Conservation (phyloP, 1,140 invertebrate genomes). For the Nymphalis io region DNA sequence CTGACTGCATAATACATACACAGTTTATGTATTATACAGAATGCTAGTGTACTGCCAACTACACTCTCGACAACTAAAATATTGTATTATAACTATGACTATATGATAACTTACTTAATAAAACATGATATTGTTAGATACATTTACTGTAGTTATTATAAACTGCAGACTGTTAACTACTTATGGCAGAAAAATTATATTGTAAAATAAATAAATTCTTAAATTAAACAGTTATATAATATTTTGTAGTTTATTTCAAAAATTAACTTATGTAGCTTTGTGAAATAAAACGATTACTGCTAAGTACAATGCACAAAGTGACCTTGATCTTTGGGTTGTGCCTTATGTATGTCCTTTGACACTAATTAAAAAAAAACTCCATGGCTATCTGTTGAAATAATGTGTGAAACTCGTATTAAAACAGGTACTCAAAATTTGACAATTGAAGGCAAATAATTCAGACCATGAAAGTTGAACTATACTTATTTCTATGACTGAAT, state of each 20-base stretch:
- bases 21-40: neutral
- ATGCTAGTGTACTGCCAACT: neutral
- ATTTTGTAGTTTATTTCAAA: conserved; percentile 1
- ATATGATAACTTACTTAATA: neutral
- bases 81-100: neutral
- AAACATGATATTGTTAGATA: neutral
- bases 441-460: neutral
- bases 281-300: neutral
- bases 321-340: conserved; percentile 2
- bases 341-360: neutral
- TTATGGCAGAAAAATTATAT: conserved; percentile 63
- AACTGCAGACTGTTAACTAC: conserved; percentile 42
- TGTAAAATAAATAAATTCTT: conserved; percentile 39
- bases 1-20: no score
- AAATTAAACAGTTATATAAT: neutral
- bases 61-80: no score
- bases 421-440: neutral
- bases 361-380: neutral
- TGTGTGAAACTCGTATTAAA: neutral
- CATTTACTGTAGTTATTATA: neutral
- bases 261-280: neutral
- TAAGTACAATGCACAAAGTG: conserved; percentile 1
- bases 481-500: neutral
- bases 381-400: no score
- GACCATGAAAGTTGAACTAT: neutral